Evolutionary conservation across 1,140 invertebrate genomes (phyloP).

Genomic region (Copidosoma floridanum): DNA sequence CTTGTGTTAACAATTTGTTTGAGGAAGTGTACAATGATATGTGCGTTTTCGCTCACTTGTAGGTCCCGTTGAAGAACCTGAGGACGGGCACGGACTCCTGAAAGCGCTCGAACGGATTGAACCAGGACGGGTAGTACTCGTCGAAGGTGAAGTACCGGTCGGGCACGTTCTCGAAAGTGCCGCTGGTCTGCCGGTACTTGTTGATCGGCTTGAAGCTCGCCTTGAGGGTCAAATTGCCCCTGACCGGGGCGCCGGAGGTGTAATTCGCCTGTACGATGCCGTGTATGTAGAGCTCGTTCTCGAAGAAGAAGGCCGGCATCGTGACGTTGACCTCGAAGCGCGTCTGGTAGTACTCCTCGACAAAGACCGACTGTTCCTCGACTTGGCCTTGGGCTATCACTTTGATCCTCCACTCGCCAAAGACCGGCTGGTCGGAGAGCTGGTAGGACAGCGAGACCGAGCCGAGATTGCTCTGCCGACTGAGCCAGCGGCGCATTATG

Average conservation of each 20-base stretch:
- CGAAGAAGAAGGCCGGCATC: conserved; percentile 90
- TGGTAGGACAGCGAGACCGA: conserved; percentile 88
- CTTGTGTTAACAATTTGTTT: neutral
- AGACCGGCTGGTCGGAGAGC: conserved; percentile 87
- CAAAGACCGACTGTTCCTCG: conserved; percentile 80
- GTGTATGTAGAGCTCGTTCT: conserved; percentile 76
- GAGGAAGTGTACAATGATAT: conserved; percentile 10
- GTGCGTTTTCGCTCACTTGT: conserved; percentile 54
- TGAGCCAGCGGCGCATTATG: conserved; percentile 88
- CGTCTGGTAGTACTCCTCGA: conserved; percentile 94
- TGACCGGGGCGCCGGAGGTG: conserved; percentile 79
- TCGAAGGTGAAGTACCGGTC: conserved; percentile 76
- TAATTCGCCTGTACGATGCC: conserved; percentile 92
- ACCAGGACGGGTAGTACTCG: conserved; percentile 78
- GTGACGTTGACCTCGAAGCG: conserved; percentile 93
- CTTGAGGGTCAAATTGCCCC: conserved; percentile 82
- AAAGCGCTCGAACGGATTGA: conserved; percentile 59
- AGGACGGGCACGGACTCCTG: conserved; percentile 63
- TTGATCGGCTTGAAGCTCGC: conserved; percentile 72
- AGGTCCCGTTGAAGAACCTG: conserved; percentile 82
- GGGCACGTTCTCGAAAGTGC: conserved; percentile 38
- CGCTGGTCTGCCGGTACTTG: conserved; percentile 12
- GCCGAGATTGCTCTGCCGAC: conserved; percentile 84
- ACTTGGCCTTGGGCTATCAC: conserved; percentile 85
- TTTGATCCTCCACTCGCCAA: conserved; percentile 88